These are phyloP conservation scores for Drosophila pruinosa DNA, from an alignment of 1,140 invertebrate species.

Conservation along the genomic window DNA sequence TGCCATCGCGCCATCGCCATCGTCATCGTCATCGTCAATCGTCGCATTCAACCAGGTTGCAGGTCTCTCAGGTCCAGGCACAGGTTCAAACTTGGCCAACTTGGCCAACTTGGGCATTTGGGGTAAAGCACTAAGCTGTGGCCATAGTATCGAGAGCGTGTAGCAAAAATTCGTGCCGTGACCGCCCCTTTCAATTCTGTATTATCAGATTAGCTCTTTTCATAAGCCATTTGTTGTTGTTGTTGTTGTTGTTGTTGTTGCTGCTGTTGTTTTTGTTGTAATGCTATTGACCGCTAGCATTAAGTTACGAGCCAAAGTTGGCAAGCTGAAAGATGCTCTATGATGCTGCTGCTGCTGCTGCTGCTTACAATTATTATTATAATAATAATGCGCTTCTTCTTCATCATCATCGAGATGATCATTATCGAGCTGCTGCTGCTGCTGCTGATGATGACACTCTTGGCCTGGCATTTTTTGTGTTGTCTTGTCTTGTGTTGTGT, in stretches of 20 bases:
- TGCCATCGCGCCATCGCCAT: slow-evolving; percentile 15
- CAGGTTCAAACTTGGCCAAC: slow-evolving; percentile 10
- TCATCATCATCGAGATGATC: neutral
- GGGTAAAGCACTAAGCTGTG: slow-evolving; percentile 20
- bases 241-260: slow-evolving; percentile 14
- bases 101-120: no score
- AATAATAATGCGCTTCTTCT: neutral
- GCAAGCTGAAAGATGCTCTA: slow-evolving; percentile 56
- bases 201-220: slow-evolving; percentile 80
- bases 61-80: slow-evolving; percentile 23
- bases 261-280: slow-evolving; percentile 30
- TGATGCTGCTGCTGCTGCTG: slow-evolving; percentile 51
- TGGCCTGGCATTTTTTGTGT: neutral
- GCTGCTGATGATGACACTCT: slow-evolving; percentile 2
- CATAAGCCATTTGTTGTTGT: slow-evolving; percentile 63
- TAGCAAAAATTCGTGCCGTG: slow-evolving; percentile 75
- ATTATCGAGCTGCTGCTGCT: neutral
- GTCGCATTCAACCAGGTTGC: slow-evolving; percentile 40
- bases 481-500: neutral
- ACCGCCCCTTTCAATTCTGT: slow-evolving; percentile 79
- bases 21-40: slow-evolving; percentile 55
- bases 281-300: slow-evolving; percentile 73
- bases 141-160: slow-evolving; percentile 64
- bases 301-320: slow-evolving; percentile 64
- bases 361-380: slow-evolving; percentile 26